Evolutionary conservation across 1,140 invertebrate species (phyloP), one percentile per base, ranked within the genome.

Genomic region (Conopomorpha cramerella): DNA sequence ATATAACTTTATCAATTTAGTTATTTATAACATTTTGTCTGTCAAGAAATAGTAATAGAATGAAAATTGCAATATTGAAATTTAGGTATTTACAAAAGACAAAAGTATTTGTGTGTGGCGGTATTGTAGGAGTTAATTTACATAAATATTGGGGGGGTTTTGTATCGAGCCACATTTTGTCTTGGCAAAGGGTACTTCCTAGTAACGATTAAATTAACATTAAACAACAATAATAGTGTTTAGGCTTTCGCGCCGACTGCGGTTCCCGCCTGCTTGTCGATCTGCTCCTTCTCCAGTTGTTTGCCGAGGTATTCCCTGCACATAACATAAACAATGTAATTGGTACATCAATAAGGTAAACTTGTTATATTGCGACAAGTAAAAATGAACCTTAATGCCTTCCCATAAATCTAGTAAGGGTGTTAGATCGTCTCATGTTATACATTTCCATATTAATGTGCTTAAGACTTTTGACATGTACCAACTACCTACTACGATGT

Each of bases 271-370:
- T 81, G 56, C 55, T 84, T 84, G 17, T 80, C 81, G 34, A 81
- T 85, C 47, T 88, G 85, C 56, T 95, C 91, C 60, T 94, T 93
- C 62, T 96, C 93, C 53, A 99, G 72, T 72, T 98, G 95, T 54
- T 94, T 93, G 45, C 95, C 95, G 35, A 98, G 83, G 68, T 98
- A 99, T 73, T 98, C 95, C 92, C 92, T 95, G 58, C 12, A 67
- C n/a, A 64, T 45, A 43, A 40, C 19, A 33, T 43, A 28, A 40
- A 2, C 13, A 4, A 18, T 19, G 2, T n/a, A 18, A 17, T 18
- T 25, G 25, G 3, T 12, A 8, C 3, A 14, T 43, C 43, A 38
- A 23, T 25, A 16, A 41, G 14, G 11, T 18, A 19, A 12, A 39
- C 16, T 19, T 19, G 28, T n/a, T 17, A 28, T 13, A n/a, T n/a